These are phyloP conservation scores for Lonchura striata DNA, from an alignment of 2,113 vertebrate species.

Conservation along the genomic window DNA sequence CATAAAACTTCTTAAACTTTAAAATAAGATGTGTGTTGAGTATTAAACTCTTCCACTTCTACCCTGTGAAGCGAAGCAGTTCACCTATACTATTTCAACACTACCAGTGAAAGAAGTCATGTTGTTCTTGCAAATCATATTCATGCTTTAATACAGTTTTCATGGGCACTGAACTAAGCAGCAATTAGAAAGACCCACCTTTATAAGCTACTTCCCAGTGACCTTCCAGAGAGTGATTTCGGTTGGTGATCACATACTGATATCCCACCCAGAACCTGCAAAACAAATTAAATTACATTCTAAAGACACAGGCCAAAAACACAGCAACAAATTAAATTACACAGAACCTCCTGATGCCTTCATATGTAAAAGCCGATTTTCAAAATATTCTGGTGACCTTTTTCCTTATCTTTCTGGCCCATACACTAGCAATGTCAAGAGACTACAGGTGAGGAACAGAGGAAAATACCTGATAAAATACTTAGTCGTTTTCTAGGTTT, in stretches of 20 bases:
- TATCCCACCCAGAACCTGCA: slow-evolving; percentile 97
- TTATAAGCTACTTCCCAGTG: slow-evolving; percentile 96
- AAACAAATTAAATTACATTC: background rate
- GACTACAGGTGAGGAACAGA: background rate
- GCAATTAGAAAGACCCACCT: slow-evolving; percentile 73
- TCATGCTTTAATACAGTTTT: background rate
- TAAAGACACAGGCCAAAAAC: background rate
- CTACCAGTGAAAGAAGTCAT: background rate
- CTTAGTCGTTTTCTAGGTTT: background rate
- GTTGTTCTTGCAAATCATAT: background rate
- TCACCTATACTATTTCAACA: background rate
- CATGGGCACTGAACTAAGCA: background rate
- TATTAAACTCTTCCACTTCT: background rate
- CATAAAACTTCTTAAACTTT: background rate
- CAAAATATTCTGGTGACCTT: background rate
- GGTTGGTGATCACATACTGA: slow-evolving; percentile 92
- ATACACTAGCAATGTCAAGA: rapidly evolving
- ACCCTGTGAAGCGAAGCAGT: background rate
- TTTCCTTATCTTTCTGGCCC: background rate
- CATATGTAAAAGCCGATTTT: background rate
- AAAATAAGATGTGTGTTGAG: background rate
- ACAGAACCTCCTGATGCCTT: background rate
- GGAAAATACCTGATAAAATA: background rate
- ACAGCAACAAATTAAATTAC: background rate
- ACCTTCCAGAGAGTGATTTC: slow-evolving; percentile 89